Conservation (phyloP, 1,140 invertebrate genomes). For the Dendrolimus kikuchii region DNA sequence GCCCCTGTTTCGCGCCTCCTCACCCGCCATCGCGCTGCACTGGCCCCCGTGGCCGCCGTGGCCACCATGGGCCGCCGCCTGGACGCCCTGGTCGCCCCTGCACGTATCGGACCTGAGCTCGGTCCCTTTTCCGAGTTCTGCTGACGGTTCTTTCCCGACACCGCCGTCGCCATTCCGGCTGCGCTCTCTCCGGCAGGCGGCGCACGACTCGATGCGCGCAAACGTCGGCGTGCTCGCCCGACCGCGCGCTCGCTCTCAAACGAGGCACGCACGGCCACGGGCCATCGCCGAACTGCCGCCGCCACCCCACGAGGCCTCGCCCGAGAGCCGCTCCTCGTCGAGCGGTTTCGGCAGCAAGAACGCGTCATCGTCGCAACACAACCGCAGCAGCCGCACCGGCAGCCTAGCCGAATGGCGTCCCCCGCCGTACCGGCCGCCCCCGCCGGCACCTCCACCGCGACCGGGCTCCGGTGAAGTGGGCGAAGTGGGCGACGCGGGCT, state of each 20-base stretch:
- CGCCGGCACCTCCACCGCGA: conserved; percentile 70
- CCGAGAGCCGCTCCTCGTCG: conserved; percentile 88
- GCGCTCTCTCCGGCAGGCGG: conserved; percentile 81
- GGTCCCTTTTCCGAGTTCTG: conserved; percentile 85
- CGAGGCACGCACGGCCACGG: conserved; percentile 29
- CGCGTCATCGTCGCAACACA: conserved; percentile 82
- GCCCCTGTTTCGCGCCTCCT: conserved; percentile 72
- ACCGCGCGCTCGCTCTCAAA: conserved; percentile 74
- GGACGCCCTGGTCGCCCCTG: conserved; percentile 77
- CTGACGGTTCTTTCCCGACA: conserved; percentile 84
- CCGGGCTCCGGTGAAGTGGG: conserved; percentile 54
- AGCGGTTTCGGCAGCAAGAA: conserved; percentile 94
- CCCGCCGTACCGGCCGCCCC: conserved; percentile 81
- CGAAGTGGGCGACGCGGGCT: conserved; percentile 79
- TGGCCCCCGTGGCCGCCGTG: conserved; percentile 78
- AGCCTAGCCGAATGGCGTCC: conserved; percentile 84
- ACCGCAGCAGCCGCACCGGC: conserved; percentile 79
- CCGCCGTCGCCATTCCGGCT: conserved; percentile 73
- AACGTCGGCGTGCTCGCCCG: conserved; percentile 71
- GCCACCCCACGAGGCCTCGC: conserved; percentile 82
- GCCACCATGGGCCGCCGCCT: conserved; percentile 73
- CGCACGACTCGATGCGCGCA: conserved; percentile 78
- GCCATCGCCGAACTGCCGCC: conserved; percentile 73
- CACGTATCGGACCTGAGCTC: conserved; percentile 90
- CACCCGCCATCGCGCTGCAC: conserved; percentile 54